Evolutionary conservation across 2,113 vertebrate species (phyloP).

Genomic region (Myotis lucifugus): DNA sequence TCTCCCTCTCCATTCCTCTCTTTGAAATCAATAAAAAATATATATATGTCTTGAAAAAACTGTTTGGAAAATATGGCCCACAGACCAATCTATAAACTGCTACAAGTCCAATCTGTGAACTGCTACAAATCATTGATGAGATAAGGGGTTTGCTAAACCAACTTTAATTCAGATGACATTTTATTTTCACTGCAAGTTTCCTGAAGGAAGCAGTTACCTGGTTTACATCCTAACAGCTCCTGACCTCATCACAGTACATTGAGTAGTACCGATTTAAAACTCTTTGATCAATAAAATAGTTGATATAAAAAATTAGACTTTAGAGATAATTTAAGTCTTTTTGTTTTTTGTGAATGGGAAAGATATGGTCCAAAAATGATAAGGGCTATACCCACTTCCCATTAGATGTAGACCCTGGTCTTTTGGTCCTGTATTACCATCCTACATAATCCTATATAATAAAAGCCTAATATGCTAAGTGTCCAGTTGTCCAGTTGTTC

Average conservation of each 20-base stretch:
- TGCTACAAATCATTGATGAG: background rate
- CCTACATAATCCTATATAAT: too few species aligned
- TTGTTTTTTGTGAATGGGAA: background rate
- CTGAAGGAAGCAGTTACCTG: background rate
- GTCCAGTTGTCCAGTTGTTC: too few species aligned
- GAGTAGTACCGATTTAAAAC: background rate
- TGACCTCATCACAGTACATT: background rate
- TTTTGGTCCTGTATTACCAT: background rate
- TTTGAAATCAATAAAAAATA: too few species aligned
- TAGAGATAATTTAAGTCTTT: background rate
- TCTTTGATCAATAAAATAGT: background rate
- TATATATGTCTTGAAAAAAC: too few species aligned
- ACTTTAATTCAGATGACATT: background rate
- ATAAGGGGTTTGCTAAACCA: background rate
- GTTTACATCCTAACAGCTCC: background rate
- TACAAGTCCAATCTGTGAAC: background rate
- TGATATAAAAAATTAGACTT: constrained; percentile 25
- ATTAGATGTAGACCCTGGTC: background rate
- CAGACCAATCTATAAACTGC: background rate
- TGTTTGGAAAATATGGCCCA: background rate
- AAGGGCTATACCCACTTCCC: background rate
- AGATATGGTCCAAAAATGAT: background rate
- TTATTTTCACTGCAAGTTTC: background rate
- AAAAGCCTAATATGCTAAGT: too few species aligned
- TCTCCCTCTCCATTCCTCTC: too few species aligned